Percentiles rank a stretch among this genome's conserved stretches.
Conservation (phyloP, 1,140 invertebrate species). For the Brachionus manjavacas region DNA sequence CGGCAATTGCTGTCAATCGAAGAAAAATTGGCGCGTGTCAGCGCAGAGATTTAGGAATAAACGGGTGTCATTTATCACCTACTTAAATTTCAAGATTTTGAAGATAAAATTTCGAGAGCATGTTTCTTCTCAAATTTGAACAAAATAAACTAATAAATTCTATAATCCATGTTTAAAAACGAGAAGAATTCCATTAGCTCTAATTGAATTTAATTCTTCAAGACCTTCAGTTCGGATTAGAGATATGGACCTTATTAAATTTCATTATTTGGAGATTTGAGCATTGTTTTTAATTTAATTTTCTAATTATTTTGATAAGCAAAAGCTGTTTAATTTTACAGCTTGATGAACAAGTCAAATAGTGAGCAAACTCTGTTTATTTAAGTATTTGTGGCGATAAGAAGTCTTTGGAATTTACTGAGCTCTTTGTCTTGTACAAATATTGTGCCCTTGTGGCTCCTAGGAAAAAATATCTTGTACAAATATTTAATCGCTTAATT, state of each 20-base stretch:
- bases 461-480: background rate
- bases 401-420: background rate
- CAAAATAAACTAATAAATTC: background rate
- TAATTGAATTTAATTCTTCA: conserved; percentile 6
- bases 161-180: background rate
- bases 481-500: background rate
- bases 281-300: conserved; percentile 17
- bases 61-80: conserved; percentile 4
- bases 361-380: background rate
- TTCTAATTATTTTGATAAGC: background rate
- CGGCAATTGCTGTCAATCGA: background rate
- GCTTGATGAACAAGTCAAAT: background rate
- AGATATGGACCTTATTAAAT: conserved; percentile 12
- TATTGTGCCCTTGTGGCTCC: background rate
- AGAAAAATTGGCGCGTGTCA: background rate
- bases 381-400: background rate
- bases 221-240: background rate
- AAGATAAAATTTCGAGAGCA: background rate
- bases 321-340: background rate
- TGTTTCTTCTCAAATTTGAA: background rate
- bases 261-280: background rate
- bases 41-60: background rate
- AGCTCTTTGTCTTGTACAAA: background rate
- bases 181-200: background rate
- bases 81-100: background rate